Conservation (phyloP, 2,888 invertebrate genomes). For the Nephrocerus scutellatus region DNA sequence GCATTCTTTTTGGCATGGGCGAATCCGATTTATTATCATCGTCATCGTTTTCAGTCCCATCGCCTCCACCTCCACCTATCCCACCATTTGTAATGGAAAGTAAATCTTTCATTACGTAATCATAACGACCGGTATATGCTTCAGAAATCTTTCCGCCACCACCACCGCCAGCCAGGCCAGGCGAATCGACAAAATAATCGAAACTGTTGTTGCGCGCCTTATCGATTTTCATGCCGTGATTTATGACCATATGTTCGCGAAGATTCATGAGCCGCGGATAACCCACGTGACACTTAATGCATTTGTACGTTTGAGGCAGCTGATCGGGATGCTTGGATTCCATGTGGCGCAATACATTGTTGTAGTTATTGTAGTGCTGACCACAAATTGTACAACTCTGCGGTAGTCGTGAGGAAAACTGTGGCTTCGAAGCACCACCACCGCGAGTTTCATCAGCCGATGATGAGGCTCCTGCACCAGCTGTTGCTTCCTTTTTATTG, state of each 20-base stretch:
- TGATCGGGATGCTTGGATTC: slow-evolving; percentile 48
- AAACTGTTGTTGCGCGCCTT: slow-evolving; percentile 41
- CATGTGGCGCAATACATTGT: slow-evolving; percentile 48
- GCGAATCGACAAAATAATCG: slow-evolving; percentile 43
- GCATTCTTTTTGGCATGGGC: slow-evolving; percentile 34
- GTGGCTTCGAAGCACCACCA: slow-evolving; percentile 34
- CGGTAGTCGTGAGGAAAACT: slow-evolving; percentile 44
- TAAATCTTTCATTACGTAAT: slow-evolving; percentile 46
- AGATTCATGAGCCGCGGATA: slow-evolving; percentile 46
- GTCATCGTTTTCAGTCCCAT: slow-evolving; percentile 34
- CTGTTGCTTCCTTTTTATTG: background rate
- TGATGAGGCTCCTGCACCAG: slow-evolving; percentile 18
- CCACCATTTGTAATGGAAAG: slow-evolving; percentile 47
- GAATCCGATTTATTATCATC: slow-evolving; percentile 30
- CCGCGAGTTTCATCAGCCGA: slow-evolving; percentile 37
- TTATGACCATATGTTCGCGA: slow-evolving; percentile 45
- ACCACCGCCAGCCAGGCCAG: slow-evolving; percentile 22
- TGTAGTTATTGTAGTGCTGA: slow-evolving; percentile 47
- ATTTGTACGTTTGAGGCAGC: slow-evolving; percentile 46
- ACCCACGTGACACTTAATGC: slow-evolving; percentile 43
- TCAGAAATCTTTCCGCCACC: slow-evolving; percentile 27
- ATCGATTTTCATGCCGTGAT: slow-evolving; percentile 38
- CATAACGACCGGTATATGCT: slow-evolving; percentile 41
- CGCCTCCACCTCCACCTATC: slow-evolving; percentile 34
- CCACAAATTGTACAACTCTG: slow-evolving; percentile 47